phyloP scores from a whole-genome alignment of 2,797 vertebrate species.

The Spondyliosoma cantharus region DNA sequence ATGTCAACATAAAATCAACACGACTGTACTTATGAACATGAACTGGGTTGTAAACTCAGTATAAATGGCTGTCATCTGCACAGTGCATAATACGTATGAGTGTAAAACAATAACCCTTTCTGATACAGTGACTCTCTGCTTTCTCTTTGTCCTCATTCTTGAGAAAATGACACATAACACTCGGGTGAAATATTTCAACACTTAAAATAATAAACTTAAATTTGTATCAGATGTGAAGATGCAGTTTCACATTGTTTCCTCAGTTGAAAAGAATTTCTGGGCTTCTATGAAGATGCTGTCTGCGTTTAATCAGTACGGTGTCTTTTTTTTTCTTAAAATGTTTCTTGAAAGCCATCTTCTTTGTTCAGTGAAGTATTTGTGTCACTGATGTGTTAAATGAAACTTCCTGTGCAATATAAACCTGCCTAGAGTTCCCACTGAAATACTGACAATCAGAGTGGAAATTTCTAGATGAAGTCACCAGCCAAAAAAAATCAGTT shows the following conservation, averaged over 20 bases:
- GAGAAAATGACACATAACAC: background rate
- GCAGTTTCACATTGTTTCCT: background rate
- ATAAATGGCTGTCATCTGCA: conserved; percentile 20
- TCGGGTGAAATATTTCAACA: background rate
- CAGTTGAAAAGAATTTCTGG: background rate
- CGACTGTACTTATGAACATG: conserved; percentile 22
- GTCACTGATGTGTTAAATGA: background rate
- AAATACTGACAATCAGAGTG: background rate
- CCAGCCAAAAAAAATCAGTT: background rate
- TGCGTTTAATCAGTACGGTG: background rate
- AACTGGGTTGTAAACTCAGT: conserved; percentile 33
- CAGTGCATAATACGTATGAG: conserved; percentile 13
- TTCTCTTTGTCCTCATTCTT: background rate
- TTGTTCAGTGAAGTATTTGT: background rate
- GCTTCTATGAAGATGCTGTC: background rate
- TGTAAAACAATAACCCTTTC: background rate
- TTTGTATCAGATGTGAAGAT: background rate
- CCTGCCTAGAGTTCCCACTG: background rate
- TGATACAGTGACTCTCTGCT: background rate
- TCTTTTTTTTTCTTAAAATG: background rate
- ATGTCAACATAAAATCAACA: conserved; percentile 34
- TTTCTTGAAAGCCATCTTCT: background rate
- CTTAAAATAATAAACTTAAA: background rate
- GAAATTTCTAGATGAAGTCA: background rate
- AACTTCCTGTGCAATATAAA: background rate